Percentiles rank a stretch among this genome's conserved stretches.
phyloP scores from a whole-genome alignment of 92 coral and sea anemone genomes.

The Phenganax subtilis region DNA sequence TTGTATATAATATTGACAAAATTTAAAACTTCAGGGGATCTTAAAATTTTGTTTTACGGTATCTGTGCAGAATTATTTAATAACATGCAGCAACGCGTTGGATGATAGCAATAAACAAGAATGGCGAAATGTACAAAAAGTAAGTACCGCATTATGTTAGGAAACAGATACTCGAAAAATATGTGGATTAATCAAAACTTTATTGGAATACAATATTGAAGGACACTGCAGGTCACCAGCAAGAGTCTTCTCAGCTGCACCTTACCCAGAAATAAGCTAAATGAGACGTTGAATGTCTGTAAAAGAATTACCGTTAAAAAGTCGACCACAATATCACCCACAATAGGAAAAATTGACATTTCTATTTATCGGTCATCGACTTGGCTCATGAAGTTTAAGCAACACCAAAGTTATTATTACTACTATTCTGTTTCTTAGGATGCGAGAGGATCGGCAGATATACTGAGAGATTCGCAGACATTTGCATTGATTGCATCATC shows the following conservation, averaged over 20 bases:
- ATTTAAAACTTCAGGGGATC: background rate
- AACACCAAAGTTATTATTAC: background rate
- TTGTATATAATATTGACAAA: background rate
- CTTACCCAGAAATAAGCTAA: no score
- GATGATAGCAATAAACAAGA: conserved; percentile 93
- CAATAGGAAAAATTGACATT: no score
- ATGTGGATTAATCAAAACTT: background rate
- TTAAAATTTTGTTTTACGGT: background rate
- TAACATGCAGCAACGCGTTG: conserved; percentile 80
- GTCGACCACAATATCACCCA: no score
- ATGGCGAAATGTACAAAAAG: conserved; percentile 87
- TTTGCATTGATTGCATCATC: conserved; percentile 85
- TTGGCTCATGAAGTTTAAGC: background rate
- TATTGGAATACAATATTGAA: background rate
- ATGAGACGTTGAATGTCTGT: no score
- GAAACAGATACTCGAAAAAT: background rate
- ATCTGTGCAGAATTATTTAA: conserved; percentile 63
- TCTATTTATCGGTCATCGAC: background rate
- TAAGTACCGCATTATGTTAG: conserved; percentile 6
- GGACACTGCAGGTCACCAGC: no score
- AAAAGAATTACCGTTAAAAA: no score
- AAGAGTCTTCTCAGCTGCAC: no score
- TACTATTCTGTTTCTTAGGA: conserved; percentile 40
- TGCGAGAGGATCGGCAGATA: conserved; percentile 84
- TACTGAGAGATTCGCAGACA: conserved; percentile 84